phyloP scores from a whole-genome alignment of 2,888 invertebrate species.

The Rambutsinella grinnellia region DNA sequence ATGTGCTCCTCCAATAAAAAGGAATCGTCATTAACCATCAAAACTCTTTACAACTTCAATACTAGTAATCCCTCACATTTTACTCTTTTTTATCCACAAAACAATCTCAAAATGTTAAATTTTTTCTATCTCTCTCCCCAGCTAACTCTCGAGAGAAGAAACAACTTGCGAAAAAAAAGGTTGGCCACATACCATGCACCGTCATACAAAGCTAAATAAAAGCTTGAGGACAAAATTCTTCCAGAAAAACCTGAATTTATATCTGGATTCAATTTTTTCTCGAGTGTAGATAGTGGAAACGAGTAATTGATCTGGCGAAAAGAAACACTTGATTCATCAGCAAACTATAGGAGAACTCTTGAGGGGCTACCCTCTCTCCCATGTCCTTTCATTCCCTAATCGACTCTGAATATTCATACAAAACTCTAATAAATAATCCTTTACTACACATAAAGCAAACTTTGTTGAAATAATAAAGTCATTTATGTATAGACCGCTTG shows the following conservation, averaged over 20 bases:
- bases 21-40: background rate
- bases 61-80: no score
- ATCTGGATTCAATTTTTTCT: constrained; percentile 47
- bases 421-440: no score
- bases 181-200: constrained; percentile 44
- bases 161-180: background rate
- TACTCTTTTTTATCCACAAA: no score
- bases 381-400: no score
- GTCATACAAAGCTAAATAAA: constrained; percentile 42
- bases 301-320: constrained; percentile 48
- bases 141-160: background rate
- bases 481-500: no score
- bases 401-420: no score
- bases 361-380: no score
- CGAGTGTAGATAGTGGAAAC: constrained; percentile 34
- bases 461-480: no score
- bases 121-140: background rate
- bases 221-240: constrained; percentile 57
- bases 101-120: no score
- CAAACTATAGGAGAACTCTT: no score
- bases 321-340: constrained; percentile 20
- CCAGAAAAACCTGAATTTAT: constrained; percentile 59
- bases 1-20: background rate
- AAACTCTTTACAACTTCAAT: no score
- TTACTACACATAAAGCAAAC: no score